phyloP scores from a whole-genome alignment of 2,888 invertebrate species.

The Hanleya hanleyi region DNA sequence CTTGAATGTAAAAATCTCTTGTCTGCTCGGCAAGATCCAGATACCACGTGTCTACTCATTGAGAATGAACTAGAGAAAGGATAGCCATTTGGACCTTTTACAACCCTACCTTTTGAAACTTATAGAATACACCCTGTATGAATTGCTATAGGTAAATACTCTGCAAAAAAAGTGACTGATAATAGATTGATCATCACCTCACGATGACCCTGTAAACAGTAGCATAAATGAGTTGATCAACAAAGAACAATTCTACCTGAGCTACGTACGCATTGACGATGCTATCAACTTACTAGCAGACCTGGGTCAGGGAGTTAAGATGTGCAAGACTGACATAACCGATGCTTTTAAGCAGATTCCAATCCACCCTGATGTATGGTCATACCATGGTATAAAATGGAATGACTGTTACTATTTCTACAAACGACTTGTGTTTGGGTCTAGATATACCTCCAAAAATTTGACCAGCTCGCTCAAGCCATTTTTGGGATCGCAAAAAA shows the following conservation, averaged over 20 bases:
- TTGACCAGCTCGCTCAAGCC: constrained; percentile 16
- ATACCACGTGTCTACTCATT: too few relatives aligned
- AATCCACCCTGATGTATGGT: not conserved
- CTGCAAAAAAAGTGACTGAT: not conserved
- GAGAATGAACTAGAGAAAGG: too few relatives aligned
- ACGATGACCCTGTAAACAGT: constrained; percentile 20
- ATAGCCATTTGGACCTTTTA: too few relatives aligned
- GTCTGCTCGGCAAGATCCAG: too few relatives aligned
- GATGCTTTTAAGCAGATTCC: constrained; percentile 21
- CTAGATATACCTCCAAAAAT: constrained; percentile 16
- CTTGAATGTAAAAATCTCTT: too few relatives aligned
- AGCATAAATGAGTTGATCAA: constrained; percentile 40
- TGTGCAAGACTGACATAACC: constrained; percentile 34
- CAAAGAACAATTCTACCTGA: constrained; percentile 30
- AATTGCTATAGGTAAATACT: too few relatives aligned
- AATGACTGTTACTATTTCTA: constrained; percentile 13
- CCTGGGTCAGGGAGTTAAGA: constrained; percentile 9
- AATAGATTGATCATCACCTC: constrained; percentile 40
- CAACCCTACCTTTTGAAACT: too few relatives aligned
- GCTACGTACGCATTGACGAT: constrained; percentile 38
- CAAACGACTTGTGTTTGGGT: constrained; percentile 20
- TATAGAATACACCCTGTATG: too few relatives aligned
- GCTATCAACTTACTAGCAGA: constrained; percentile 29
- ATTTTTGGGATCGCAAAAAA: constrained; percentile 19
- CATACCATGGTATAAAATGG: constrained; percentile 17